Evolutionary conservation across 2,888 invertebrate species (phyloP).

Genomic region (Ophioninae sp.): DNA sequence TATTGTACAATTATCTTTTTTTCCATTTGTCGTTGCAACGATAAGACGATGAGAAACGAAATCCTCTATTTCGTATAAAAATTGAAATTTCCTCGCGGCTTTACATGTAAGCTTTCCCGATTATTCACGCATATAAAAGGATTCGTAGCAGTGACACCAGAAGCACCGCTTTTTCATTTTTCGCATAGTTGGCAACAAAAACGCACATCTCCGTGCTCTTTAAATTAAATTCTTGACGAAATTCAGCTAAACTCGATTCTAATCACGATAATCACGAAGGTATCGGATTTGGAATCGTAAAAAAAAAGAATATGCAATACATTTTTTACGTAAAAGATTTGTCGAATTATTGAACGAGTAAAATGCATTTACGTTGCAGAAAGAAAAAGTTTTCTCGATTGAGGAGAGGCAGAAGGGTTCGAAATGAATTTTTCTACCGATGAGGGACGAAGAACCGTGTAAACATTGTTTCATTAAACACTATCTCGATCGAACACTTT

Average conservation of each 20-base stretch:
- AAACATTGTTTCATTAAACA: constrained; percentile 47
- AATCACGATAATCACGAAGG: constrained; percentile 39
- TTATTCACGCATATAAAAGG: constrained; percentile 14
- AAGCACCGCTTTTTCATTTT: background rate
- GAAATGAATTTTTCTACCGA: background rate
- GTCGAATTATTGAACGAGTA: background rate
- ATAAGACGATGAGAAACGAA: constrained; percentile 50
- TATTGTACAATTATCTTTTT: constrained; percentile 49
- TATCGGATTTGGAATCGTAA: background rate
- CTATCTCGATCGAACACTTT: constrained; percentile 45
- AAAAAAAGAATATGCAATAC: constrained; percentile 41
- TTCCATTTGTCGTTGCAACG: constrained; percentile 45
- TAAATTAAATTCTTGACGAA: constrained; percentile 4
- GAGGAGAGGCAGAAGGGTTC: background rate
- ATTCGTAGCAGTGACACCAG: background rate
- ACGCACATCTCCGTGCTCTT: background rate
- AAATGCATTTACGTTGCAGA: background rate
- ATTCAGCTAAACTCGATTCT: constrained; percentile 29
- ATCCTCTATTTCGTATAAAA: constrained; percentile 44
- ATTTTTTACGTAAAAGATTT: constrained; percentile 47
- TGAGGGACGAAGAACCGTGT: background rate
- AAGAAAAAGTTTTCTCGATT: background rate
- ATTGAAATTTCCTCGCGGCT: constrained; percentile 5
- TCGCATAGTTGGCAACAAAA: background rate
- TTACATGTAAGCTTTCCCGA: constrained; percentile 13